Base-by-base conservation (phyloP, 35 echinoderm and acorn worm genomes). In the Ophioderma brevispina region DNA sequence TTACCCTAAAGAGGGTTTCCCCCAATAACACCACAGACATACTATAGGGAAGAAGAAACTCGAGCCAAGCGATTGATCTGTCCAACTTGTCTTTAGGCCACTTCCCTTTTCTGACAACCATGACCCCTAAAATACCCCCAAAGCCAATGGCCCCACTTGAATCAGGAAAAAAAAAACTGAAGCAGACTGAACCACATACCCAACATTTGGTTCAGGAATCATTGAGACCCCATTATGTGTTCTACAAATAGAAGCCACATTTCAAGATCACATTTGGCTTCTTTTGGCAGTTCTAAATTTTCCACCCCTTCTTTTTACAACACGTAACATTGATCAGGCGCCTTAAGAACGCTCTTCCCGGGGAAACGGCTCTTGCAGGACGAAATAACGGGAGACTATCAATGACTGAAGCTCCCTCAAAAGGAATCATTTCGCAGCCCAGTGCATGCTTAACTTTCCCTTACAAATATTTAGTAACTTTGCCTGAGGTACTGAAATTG, bases 1-100 rank as follows among this genome's bases (percentile, higher is more conserved):
- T 46, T 87, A 32, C n/a, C 5, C 28, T 41, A 0, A 87, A 31
- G 18, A 38, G 32, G 5, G 0, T n/a, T n/a, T n/a, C 32, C 1
- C 86, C 86, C 75, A 64, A 87, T 10, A 87, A 15, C 21, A 76
- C 36, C 38, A 87, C 32, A 4, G 40, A 64, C 86, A n/a, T 28
- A 77, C 18, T 31, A 87, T 78, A 15, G 86, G 86, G 19, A 87
- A 78, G 2, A 87, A n/a, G n/a, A 46, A 25, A 78, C 86, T n/a
- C n/a, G 23, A 87, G 18, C 19, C 64, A 78, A 13, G 86, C 86
- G 1, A n/a, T 87, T 8, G 75, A 87, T 39, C 76, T n/a, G n/a
- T n/a, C n/a, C n/a, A n/a, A n/a, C n/a, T 39, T 13, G 32, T 87
- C 15, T 36, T 17, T 28, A 78, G 25, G 75, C 14, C 14, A 3